Evolutionary conservation across 2,888 invertebrate genomes (phyloP), one percentile per base, ranked within the genome.

Genomic region (Drosophila meridiana): DNA sequence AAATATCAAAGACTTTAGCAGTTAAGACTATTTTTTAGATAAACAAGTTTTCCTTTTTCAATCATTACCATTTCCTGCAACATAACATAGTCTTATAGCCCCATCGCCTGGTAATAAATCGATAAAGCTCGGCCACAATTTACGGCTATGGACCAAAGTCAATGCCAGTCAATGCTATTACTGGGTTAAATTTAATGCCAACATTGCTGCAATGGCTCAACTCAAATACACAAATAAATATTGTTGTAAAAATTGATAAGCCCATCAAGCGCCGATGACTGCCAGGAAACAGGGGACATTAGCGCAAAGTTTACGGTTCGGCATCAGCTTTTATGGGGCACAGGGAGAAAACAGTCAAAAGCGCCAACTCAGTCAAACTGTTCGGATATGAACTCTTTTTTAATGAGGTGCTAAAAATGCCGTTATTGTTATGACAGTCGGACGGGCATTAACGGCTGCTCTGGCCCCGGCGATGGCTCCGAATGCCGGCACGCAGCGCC

Each of bases 321-420:
- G 45, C 68, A 28, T 65, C 62, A 34, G 38, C 59, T 72, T 83
- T 83, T 76, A 80, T 69, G 76, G 40, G 38, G 65, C 60, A 38
- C 71, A 5, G 34, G 28, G 47, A 28, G 42, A 45, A 13, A 45
- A 65, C 50, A 66, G 63, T 55, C 62, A 60, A 69, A 61, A 20
- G 50, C 69, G 69, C 42, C 55, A 72, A 80, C 69, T 81, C 80
- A 62, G 84, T 89, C 78, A 74, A 81, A 80, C 75, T 75, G 73
- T 65, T 74, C 62, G 79, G 86, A 91, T 89, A 90, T 90, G 90
- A 90, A 91, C 91, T 90, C 90, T 83, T 91, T 89, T 90, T 90
- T 90, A 90, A 90, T 90, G 91, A 90, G 90, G 90, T 91, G 90
- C 90, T 90, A 91, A 90, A 90, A 89, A 88, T 87, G 81, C 81